These are phyloP conservation scores for Drosophila setosimentum DNA, from an alignment of 2,888 invertebrate species.

Conservation along the genomic window DNA sequence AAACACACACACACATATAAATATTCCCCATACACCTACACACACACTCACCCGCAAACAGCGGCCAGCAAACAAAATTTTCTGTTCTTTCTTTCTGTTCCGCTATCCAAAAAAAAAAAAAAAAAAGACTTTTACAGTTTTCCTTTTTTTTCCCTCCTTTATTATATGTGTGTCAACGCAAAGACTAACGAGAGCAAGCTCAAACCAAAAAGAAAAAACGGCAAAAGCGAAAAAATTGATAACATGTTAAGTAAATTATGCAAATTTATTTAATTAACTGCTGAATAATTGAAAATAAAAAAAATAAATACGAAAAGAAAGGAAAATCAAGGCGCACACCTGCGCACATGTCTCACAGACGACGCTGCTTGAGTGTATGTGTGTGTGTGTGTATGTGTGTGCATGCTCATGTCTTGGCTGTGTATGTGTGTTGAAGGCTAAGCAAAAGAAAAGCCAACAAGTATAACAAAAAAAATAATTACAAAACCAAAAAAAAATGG, in stretches of 20 bases:
- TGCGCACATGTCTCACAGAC: constrained; percentile 70
- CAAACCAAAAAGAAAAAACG: background rate
- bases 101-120: constrained; percentile 42
- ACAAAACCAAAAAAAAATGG: constrained; percentile 8
- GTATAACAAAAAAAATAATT: constrained; percentile 48
- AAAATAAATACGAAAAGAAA: background rate
- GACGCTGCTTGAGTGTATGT: constrained; percentile 20
- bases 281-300: constrained; percentile 64
- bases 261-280: constrained; percentile 61
- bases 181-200: background rate
- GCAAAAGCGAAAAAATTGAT: constrained; percentile 3
- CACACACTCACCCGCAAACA: constrained; percentile 31
- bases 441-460: constrained; percentile 73
- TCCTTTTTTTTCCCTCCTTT: constrained; percentile 12
- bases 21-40: constrained; percentile 13
- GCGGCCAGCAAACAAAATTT: constrained; percentile 71
- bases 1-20: constrained; percentile 22
- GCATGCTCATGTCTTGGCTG: constrained; percentile 11
- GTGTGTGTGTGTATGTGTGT: constrained; percentile 26
- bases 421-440: constrained; percentile 76
- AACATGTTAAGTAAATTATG: constrained; percentile 32
- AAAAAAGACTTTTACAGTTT: constrained; percentile 37
- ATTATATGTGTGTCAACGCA: constrained; percentile 32
- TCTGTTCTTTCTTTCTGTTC: constrained; percentile 56
- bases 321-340: constrained; percentile 72